phyloP scores from a whole-genome alignment of 2,113 vertebrate species.

The Osmerus eperlanus region DNA sequence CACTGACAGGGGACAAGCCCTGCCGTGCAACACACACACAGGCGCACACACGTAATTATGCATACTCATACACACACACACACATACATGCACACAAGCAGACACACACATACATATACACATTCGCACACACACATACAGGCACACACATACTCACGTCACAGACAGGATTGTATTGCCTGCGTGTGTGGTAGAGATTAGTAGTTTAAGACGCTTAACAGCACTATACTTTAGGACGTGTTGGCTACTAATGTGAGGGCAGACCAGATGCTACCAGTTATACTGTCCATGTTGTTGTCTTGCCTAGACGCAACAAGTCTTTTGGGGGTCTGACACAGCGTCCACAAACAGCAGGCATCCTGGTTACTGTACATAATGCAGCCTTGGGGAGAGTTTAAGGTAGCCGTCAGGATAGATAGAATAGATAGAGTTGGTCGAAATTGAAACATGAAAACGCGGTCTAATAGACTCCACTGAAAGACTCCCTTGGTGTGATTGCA shows the following conservation, averaged over 20 bases:
- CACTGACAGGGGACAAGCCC: neutral
- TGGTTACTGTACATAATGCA: neutral
- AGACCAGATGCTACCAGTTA: too few species aligned
- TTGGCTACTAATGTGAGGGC: too few species aligned
- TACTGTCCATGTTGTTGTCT: too few species aligned
- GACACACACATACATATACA: neutral
- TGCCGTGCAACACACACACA: neutral
- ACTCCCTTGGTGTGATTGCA: constrained; percentile 6
- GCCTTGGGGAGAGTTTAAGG: neutral
- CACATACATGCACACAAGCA: neutral
- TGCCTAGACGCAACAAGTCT: too few species aligned
- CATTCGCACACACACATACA: neutral
- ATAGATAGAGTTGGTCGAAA: neutral
- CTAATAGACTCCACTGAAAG: neutral
- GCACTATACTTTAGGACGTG: neutral
- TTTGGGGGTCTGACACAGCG: too few species aligned
- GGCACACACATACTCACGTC: neutral
- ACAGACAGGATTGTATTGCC: neutral
- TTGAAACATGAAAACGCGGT: neutral
- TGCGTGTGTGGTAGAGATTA: constrained; percentile 13
- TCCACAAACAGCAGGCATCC: neutral
- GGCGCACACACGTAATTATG: neutral
- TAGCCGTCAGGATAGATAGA: too few species aligned
- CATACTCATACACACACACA: neutral
- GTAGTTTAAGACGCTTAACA: constrained; percentile 9